Conservation (phyloP, 2,888 invertebrate species). For the Nomada fucata region DNA sequence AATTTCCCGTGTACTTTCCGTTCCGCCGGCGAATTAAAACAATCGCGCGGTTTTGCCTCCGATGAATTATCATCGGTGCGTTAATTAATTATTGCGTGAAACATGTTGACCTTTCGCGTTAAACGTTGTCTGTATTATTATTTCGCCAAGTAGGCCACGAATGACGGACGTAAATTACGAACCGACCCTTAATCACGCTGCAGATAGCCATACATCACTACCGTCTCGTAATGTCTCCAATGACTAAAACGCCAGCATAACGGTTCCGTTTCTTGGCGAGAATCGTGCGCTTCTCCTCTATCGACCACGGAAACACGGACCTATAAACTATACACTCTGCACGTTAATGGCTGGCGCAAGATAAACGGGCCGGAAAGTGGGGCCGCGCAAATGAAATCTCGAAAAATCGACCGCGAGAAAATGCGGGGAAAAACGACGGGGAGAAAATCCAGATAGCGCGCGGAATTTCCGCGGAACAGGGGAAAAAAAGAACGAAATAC, state of each 20-base stretch:
- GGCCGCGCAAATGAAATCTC: not conserved
- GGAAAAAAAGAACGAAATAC: not conserved
- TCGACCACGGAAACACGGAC: conserved; percentile 12
- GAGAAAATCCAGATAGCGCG: not conserved
- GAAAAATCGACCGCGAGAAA: not conserved
- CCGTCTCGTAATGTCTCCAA: not conserved
- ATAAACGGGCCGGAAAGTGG: conserved; percentile 5
- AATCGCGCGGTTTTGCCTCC: not conserved
- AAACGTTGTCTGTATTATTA: not conserved
- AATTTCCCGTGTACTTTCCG: not conserved
- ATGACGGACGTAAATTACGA: not conserved
- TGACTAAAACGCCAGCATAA: conserved; percentile 6
- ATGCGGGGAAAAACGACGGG: not conserved
- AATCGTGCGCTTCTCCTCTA: not conserved
- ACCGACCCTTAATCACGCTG: not conserved
- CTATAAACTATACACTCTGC: conserved; percentile 14
- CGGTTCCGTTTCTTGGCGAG: conserved; percentile 27
- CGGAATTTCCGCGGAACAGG: not conserved
- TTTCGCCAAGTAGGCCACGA: not conserved
- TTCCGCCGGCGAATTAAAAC: not conserved
- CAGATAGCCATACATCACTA: no score
- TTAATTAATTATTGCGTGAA: no score
- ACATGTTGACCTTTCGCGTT: no score
- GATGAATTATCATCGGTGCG: no score
- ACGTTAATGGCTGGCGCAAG: conserved; percentile 4